Percentiles rank a stretch among this genome's conserved stretches.
phyloP scores from a whole-genome alignment of 2,797 vertebrate species.

The Lutjanus campechanus region DNA sequence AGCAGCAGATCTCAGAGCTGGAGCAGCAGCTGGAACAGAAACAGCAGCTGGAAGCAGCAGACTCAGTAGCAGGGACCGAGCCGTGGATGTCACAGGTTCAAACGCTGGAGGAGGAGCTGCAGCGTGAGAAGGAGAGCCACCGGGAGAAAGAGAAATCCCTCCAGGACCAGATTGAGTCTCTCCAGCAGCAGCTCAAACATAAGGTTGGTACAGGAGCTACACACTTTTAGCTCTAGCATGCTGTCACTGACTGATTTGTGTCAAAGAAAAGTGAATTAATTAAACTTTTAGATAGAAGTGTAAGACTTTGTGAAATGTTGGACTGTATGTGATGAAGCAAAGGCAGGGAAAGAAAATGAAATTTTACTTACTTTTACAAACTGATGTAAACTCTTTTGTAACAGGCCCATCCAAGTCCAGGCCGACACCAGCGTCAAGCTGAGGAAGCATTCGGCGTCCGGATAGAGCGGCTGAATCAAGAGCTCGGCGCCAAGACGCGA shows the following conservation, averaged over 20 bases:
- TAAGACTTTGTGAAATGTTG: background rate
- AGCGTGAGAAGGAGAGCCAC: constrained; percentile 77
- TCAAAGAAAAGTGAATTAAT: background rate
- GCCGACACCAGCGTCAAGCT: constrained; percentile 77
- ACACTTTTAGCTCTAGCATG: background rate
- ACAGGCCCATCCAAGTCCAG: constrained; percentile 66
- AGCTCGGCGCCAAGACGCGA: constrained; percentile 88
- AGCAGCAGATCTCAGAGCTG: constrained; percentile 90
- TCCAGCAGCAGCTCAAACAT: constrained; percentile 85
- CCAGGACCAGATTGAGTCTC: constrained; percentile 84
- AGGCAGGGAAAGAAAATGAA: background rate
- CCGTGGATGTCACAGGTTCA: constrained; percentile 49
- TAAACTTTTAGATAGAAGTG: background rate
- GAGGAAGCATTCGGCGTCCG: constrained; percentile 85
- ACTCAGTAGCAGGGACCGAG: constrained; percentile 23
- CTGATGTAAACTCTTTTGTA: background rate
- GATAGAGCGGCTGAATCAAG: constrained; percentile 89
- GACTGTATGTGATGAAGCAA: background rate
- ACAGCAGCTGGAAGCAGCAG: constrained; percentile 64
- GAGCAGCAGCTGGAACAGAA: constrained; percentile 86
- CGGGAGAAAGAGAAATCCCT: constrained; percentile 81
- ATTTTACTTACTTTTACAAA: background rate
- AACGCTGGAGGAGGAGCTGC: constrained; percentile 84
- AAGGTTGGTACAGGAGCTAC: constrained; percentile 39
- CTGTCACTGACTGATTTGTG: background rate